Evolutionary conservation across 2,888 invertebrate species (phyloP).

Genomic region (Brachyptera putata): DNA sequence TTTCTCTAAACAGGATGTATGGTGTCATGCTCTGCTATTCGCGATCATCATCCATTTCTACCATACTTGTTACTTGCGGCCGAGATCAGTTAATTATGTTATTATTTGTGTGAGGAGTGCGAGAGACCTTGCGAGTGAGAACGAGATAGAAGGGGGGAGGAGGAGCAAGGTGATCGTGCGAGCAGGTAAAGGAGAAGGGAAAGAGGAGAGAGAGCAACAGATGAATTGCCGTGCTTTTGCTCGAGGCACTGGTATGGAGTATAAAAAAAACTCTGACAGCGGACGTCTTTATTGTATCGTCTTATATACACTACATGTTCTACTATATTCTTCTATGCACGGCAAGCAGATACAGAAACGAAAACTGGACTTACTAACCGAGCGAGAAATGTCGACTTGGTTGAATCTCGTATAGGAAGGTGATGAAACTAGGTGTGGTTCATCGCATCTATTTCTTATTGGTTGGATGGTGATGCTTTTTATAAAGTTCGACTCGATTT

Average conservation of each 20-base stretch:
- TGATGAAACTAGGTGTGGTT: too few relatives aligned
- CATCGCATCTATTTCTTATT: too few relatives aligned
- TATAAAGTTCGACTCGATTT: too few relatives aligned
- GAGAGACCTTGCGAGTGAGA: background rate
- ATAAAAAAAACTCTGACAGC: constrained; percentile 15
- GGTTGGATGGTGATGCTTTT: too few relatives aligned
- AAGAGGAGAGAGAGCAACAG: background rate
- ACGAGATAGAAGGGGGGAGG: background rate
- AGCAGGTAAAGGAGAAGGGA: background rate
- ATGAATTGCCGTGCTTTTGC: background rate
- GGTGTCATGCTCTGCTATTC: too few relatives aligned
- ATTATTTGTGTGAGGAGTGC: background rate
- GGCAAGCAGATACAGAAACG: background rate
- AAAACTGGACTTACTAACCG: constrained; percentile 7
- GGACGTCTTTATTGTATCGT: constrained; percentile 18
- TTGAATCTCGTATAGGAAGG: too few relatives aligned
- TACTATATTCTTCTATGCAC: background rate
- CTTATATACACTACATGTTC: background rate
- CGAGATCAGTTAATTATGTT: too few relatives aligned
- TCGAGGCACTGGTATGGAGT: background rate
- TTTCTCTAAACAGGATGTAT: too few relatives aligned
- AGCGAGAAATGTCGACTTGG: constrained; percentile 8
- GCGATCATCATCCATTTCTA: too few relatives aligned
- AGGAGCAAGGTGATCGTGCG: background rate
- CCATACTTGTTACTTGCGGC: too few relatives aligned